Percentiles rank a stretch among this genome's conserved stretches.
Evolutionary conservation across 2,113 vertebrate species (phyloP).

Genomic region (Coptodon bakossiorum): DNA sequence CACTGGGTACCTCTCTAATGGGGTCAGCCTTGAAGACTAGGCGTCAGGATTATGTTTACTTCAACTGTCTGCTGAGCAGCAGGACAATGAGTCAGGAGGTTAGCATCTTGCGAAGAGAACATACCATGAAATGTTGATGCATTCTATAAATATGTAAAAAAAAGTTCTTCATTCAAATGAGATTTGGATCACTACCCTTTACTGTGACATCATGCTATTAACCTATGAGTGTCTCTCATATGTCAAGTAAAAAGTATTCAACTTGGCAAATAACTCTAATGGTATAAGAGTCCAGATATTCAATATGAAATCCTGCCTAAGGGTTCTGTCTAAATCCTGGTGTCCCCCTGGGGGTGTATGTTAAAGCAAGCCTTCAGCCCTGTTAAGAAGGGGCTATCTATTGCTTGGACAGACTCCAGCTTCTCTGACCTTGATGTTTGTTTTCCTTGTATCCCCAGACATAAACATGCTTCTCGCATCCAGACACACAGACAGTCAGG

Average conservation of each 20-base stretch:
- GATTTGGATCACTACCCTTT: not conserved
- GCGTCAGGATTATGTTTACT: slow-evolving; percentile 36
- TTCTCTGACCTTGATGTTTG: slow-evolving; percentile 67
- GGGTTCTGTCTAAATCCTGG: slow-evolving; percentile 12
- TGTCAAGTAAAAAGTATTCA: not conserved
- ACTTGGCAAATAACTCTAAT: not conserved
- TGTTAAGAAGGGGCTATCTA: slow-evolving; percentile 38
- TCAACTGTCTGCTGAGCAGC: slow-evolving; percentile 21
- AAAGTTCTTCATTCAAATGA: not conserved
- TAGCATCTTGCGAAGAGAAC: not conserved
- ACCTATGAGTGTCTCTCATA: not conserved
- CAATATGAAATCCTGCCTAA: not conserved
- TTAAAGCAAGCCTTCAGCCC: slow-evolving; percentile 26
- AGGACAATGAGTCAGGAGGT: not conserved
- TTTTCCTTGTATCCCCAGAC: slow-evolving; percentile 63
- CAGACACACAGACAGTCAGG: slow-evolving; percentile 41
- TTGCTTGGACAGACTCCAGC: slow-evolving; percentile 51
- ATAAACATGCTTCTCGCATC: slow-evolving; percentile 51
- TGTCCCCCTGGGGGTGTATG: not conserved
- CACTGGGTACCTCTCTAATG: slow-evolving; percentile 29
- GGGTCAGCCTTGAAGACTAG: slow-evolving; percentile 33
- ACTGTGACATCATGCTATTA: not conserved
- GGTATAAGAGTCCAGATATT: not conserved
- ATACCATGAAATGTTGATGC: not conserved
- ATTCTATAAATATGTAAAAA: not conserved